phyloP scores from a whole-genome alignment of 2,888 invertebrate species.

The Epiblema foenella region DNA sequence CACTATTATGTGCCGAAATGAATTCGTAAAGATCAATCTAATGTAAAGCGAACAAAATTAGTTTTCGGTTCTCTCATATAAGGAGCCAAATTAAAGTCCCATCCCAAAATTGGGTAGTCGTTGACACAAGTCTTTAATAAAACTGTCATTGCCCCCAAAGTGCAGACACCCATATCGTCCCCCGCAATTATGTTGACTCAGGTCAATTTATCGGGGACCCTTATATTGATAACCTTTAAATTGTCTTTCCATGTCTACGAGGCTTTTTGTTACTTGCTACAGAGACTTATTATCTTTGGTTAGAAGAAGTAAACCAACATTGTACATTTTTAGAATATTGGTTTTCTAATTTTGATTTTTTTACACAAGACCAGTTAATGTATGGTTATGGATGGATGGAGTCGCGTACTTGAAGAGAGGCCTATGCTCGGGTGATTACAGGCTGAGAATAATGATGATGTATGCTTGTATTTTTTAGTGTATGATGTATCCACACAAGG shows the following conservation, averaged over 20 bases:
- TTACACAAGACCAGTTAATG: too few relatives aligned
- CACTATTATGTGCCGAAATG: background rate
- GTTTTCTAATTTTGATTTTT: background rate
- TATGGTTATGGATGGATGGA: too few relatives aligned
- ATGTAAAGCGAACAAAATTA: background rate
- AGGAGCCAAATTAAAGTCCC: constrained; percentile 23
- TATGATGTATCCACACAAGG: too few relatives aligned
- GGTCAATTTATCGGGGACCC: constrained; percentile 51
- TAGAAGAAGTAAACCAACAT: background rate
- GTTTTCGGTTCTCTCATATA: background rate
- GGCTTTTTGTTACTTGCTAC: background rate
- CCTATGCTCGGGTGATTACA: too few relatives aligned
- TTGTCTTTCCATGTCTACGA: constrained; percentile 16
- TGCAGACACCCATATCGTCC: constrained; percentile 29
- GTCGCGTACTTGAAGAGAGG: too few relatives aligned
- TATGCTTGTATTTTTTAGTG: too few relatives aligned
- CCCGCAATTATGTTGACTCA: constrained; percentile 47
- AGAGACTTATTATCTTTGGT: background rate
- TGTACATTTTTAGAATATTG: background rate
- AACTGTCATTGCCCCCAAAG: constrained; percentile 37
- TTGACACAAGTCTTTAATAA: constrained; percentile 34
- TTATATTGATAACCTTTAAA: constrained; percentile 45
- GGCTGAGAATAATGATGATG: too few relatives aligned
- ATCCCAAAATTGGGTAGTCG: constrained; percentile 12
- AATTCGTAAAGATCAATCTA: background rate